Evolutionary conservation across 2,797 vertebrate genomes (phyloP), one percentile per base, ranked within the genome.

Genomic region (Lates japonicus): DNA sequence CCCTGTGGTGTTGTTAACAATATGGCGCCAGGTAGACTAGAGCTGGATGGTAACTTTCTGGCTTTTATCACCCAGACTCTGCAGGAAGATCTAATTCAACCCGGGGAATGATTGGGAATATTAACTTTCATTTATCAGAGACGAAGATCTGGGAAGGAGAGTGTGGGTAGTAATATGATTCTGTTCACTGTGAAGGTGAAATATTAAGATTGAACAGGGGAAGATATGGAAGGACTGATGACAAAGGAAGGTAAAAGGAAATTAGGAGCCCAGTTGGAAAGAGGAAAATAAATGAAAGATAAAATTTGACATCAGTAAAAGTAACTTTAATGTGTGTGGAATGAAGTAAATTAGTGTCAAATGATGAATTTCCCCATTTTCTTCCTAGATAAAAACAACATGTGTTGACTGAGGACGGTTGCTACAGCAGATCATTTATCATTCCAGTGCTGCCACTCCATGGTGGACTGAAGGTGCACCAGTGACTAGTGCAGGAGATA

Each of bases 391-490:
- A 11, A 70, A 66, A 78, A 59, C 48, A 63, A 7, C 31, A 76
- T 70, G 19, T 37, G 8, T 9, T 44, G 46, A 55, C n/a, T 67
- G 48, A 60, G 29, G 70, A 52, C 20, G 1, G 48, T 1, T 17
- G 10, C 9, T 17, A 37, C 57, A 57, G 7, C 65, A 12, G n/a
- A 11, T 74, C 55, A 63, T 78, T 87, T 78, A 67, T 78, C 55
- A 81, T 78, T 74, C 71, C 65, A 77, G 71, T 94, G 90, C 93
- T 94, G 92, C 94, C 93, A 86, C 87, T 70, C 60, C 39, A 46
- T 90, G 94, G 87, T 54, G 0, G 37, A 83, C n/a, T 46, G 46
- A 70, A 72, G 81, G 41, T 85, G 31, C 51, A 7, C 22, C 19
- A 52, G 17, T 51, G 55, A 39, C 29, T 78, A 11, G 0, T 59